phyloP scores from a whole-genome alignment of 2,113 vertebrate genomes.

The Struthidea cinerea region DNA sequence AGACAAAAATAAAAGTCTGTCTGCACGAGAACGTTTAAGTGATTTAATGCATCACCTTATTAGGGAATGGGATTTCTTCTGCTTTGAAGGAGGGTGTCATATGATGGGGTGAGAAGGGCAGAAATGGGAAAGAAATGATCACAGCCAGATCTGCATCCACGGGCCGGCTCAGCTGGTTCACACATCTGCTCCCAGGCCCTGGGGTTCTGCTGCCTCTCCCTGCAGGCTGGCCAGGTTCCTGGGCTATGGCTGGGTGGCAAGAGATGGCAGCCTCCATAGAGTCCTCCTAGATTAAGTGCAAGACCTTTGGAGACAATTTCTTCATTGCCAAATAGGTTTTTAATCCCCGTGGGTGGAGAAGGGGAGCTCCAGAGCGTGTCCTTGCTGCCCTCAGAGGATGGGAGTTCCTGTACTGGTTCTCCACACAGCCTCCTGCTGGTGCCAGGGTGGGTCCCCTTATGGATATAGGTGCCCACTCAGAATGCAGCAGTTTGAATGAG shows the following conservation, averaged over 20 bases:
- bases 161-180: background rate
- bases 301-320: background rate
- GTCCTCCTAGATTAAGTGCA: background rate
- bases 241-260: background rate
- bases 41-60: background rate
- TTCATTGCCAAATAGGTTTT: background rate
- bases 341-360: background rate
- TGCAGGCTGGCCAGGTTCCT: background rate
- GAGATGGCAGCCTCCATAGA: background rate
- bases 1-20: background rate
- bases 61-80: background rate
- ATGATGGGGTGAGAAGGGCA: background rate
- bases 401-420: background rate
- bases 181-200: accelerated
- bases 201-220: background rate
- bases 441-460: background rate
- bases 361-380: background rate
- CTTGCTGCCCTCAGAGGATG: accelerated
- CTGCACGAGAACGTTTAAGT: background rate
- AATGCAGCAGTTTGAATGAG: accelerated
- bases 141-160: background rate
- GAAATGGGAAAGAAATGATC: background rate
- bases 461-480: accelerated
- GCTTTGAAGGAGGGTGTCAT: background rate
- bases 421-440: background rate